Percentiles rank a stretch among this genome's conserved stretches.
Evolutionary conservation across 2,797 vertebrate genomes (phyloP).

Genomic region (Adelosebastes latens): DNA sequence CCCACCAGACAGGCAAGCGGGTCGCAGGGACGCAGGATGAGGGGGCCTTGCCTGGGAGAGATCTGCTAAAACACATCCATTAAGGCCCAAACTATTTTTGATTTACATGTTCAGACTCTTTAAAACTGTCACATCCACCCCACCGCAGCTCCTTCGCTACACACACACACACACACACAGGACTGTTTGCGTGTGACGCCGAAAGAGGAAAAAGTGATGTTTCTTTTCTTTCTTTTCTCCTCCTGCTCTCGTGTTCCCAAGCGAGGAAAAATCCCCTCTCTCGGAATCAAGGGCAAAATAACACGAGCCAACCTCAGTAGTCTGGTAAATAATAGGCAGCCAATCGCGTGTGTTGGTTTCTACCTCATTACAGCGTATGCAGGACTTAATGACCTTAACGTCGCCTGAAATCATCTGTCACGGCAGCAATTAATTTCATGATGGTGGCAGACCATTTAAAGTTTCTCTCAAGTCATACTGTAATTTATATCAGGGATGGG

Average conservation of each 20-base stretch:
- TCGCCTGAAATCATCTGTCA: constrained; percentile 82
- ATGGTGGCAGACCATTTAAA: constrained; percentile 78
- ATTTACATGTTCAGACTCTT: constrained; percentile 88
- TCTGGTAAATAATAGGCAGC: constrained; percentile 88
- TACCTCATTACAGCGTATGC: constrained; percentile 83
- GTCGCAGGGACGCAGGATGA: constrained; percentile 74
- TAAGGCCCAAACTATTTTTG: constrained; percentile 86
- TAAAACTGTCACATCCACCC: constrained; percentile 83
- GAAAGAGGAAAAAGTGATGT: constrained; percentile 20
- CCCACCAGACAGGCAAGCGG: constrained; percentile 80
- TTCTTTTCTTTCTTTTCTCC: constrained; percentile 53
- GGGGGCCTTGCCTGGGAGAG: constrained; percentile 75
- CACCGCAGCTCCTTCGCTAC: constrained; percentile 17
- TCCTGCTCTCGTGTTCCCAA: constrained; percentile 52
- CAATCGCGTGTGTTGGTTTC: constrained; percentile 81
- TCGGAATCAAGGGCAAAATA: constrained; percentile 73
- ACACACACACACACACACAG: constrained; percentile 5
- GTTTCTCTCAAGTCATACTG: constrained; percentile 73
- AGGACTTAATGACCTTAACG: constrained; percentile 86
- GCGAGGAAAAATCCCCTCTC: constrained; percentile 53
- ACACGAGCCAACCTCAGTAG: constrained; percentile 74
- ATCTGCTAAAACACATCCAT: constrained; percentile 87
- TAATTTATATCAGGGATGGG: constrained; percentile 64
- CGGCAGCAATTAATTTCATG: constrained; percentile 82
- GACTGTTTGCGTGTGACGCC: constrained; percentile 3